Percentiles rank a stretch among this genome's conserved stretches.
phyloP scores from a whole-genome alignment of 2,113 vertebrate genomes.

The Barbus barbus region DNA sequence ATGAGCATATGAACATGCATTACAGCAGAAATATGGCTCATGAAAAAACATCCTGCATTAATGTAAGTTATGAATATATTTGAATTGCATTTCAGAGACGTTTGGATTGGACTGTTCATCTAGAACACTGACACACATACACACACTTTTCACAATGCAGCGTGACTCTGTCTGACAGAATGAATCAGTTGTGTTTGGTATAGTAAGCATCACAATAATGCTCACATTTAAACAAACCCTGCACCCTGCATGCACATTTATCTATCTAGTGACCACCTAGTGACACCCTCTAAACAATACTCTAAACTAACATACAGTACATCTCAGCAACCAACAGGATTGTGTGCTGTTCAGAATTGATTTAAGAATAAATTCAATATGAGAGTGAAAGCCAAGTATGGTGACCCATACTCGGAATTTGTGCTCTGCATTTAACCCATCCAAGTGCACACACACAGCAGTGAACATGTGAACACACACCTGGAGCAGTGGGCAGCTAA shows the following conservation, averaged over 20 bases:
- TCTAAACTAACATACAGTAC: no score
- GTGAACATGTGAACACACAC: no score
- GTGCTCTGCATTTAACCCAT: no score
- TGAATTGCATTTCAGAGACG: constrained; percentile 20
- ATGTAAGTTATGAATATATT: constrained; percentile 43
- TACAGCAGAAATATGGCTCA: constrained; percentile 31
- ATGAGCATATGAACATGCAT: constrained; percentile 28
- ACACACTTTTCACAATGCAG: background rate
- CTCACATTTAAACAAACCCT: background rate
- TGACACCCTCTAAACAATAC: no score
- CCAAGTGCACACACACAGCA: no score
- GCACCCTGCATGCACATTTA: background rate
- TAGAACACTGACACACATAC: background rate
- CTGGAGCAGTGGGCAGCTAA: no score
- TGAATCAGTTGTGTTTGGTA: background rate
- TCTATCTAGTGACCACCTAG: no score
- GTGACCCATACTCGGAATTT: no score
- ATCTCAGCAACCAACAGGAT: no score
- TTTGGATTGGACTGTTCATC: background rate
- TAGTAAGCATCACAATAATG: background rate
- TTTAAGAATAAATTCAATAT: no score
- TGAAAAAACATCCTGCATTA: constrained; percentile 46
- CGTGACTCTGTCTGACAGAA: background rate
- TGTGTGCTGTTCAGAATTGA: no score
- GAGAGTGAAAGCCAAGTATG: no score